Base-by-base conservation (phyloP, 2,113 vertebrate species). In the Lepisosteus osseus region DNA sequence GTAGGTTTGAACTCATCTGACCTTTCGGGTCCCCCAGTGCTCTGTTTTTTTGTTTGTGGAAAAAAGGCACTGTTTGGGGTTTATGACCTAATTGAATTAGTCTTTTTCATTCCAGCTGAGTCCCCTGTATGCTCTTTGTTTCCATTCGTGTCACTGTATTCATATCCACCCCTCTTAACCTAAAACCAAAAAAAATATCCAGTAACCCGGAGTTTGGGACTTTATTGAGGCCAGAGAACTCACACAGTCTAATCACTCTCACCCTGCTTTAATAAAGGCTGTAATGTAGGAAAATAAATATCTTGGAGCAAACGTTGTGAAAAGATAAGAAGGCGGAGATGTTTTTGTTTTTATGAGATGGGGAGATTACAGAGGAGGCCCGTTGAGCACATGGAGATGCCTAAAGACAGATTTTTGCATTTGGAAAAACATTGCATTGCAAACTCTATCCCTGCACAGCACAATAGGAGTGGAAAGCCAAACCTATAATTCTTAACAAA, bases 11-110 rank as follows among this genome's bases (percentile, higher is more conserved):
- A 72, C 74, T 73, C 54, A 65, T 66, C 17, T 68, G 61, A 69
- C 72, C 74, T 72, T 74, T 6, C 13, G 41, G 56, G 71, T 11
- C 40, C 61, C 77, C 70, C 72, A 29, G 29, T 71, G 54, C 65
- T n/a, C 59, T 56, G 13, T 77, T 56, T 45, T 74, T 68, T 47
- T 74, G 66, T 81, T 70, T 69, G 77, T 74, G 51, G 76, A 81
- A 79, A 71, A 67, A 77, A 78, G 47, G 67, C 43, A 45, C 75
- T 72, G 78, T 78, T 78, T 82, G 77, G n/a, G 7, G 51, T 72
- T 74, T 78, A 84, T 86, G 84, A 84, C 61, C 68, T 79, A 86
- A 89, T 78, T 78, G 72, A 87, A 87, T 88, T 87, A 86, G 55
- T 70, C 74, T 80, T 83, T 72, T 79, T 82, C 83, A 29, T 29